Base-by-base conservation (phyloP, 2,797 vertebrate genomes). In the Cynodonichthys magdalenae region DNA sequence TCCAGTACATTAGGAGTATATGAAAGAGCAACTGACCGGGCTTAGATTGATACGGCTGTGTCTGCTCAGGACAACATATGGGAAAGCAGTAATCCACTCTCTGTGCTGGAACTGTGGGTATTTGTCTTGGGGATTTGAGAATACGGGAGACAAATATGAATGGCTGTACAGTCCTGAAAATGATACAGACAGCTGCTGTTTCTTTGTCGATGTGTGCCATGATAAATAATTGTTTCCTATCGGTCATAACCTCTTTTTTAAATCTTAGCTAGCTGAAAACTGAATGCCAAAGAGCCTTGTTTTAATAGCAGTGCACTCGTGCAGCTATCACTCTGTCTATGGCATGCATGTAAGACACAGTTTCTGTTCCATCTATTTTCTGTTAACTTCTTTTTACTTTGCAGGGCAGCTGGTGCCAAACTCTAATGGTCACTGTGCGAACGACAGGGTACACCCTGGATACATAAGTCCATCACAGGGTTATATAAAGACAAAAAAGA, bases 1-100 rank as follows among this genome's bases (percentile, higher is more conserved):
- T 96, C 95, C 96, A 95, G 94, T 95, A 95, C 95, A 95, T 96
- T 96, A 94, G 93, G 87, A 92, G 91, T 93, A 90, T 94, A 94
- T 94, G 93, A 93, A 95, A 94, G 92, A 91, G 82, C 85, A 73
- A 83, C 81, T 90, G 93, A 90, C 90, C 89, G 84, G 74, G 87
- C 66, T 74, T 90, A 92, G 89, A 90, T 93, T 94, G 91, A 92
- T 91, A 87, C 84, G 82, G 84, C 90, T 84, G 82, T 86, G 88
- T 91, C 90, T 85, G 63, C 64, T 78, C 75, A 80, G 86, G 86
- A 75, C 84, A 88, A 93, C 94, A 94, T 94, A 92, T 95, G 93
- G 94, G 87, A 94, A 94, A 95, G 87, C 81, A 80, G 83, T 92
- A 93, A 91, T 86, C 89, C 87, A 79, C 72, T 85, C 87, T 84